Percentiles rank a stretch among this genome's conserved stretches.
These are phyloP conservation scores for Meiosimyza decipiens DNA, from an alignment of 2,888 invertebrate species.

Conservation along the genomic window DNA sequence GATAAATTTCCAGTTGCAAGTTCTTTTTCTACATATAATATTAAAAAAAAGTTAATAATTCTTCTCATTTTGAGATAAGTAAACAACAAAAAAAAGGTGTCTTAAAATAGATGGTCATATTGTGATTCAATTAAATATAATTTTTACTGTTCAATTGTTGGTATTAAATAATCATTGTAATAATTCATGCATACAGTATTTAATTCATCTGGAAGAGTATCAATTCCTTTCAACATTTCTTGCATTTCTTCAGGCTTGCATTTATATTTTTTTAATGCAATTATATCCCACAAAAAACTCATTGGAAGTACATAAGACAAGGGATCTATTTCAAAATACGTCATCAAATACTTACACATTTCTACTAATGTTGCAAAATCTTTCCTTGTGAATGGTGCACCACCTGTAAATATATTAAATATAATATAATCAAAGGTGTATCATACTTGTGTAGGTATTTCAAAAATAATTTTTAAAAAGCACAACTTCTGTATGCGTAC, in stretches of 20 bases:
- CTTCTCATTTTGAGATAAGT: too few relatives aligned
- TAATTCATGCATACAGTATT: conserved; percentile 52
- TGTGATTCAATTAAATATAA: too few relatives aligned
- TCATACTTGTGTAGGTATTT: too few relatives aligned
- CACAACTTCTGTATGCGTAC: too few relatives aligned
- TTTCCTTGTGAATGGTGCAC: conserved; percentile 36
- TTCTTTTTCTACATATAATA: too few relatives aligned
- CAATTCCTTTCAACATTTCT: conserved; percentile 43
- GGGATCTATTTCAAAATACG: conserved; percentile 45
- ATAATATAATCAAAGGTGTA: too few relatives aligned
- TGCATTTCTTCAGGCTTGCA: conserved; percentile 38
- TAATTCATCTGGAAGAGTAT: conserved; percentile 43
- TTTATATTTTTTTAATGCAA: conserved; percentile 49
- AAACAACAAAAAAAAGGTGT: too few relatives aligned
- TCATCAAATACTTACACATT: conserved; percentile 46
- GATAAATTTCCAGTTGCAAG: too few relatives aligned
- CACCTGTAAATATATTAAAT: conserved; percentile 40
- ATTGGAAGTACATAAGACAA: conserved; percentile 31
- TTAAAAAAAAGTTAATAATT: too few relatives aligned
- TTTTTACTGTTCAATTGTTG: too few relatives aligned
- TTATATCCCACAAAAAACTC: conserved; percentile 53
- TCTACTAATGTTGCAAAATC: conserved; percentile 47
- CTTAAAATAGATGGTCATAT: too few relatives aligned
- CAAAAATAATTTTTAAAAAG: too few relatives aligned
- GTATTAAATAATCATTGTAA: conserved; percentile 51